Percentiles rank a stretch among this genome's conserved stretches.
Conservation (phyloP, 2,113 vertebrate genomes). For the Vulpes vulpes region DNA sequence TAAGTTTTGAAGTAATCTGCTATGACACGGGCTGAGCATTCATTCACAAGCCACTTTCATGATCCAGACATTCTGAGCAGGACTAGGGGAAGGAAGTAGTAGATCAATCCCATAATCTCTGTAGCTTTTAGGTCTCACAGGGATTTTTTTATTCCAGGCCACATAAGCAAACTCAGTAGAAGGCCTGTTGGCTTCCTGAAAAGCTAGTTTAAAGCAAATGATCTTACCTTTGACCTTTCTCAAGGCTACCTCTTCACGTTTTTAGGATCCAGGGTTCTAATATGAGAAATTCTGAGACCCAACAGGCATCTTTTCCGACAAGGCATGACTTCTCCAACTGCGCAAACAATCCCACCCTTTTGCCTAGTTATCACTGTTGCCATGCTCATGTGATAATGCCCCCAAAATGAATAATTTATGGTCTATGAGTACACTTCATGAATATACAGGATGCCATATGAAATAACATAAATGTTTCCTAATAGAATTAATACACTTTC, state of each 20-base stretch:
- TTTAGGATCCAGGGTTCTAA: not conserved
- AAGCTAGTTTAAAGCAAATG: not conserved
- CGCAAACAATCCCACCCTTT: not conserved
- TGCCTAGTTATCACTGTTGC: not conserved
- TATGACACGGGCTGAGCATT: not conserved
- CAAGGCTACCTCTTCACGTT: not conserved
- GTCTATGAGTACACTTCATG: slow-evolving; percentile 73
- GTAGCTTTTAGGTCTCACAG: not conserved
- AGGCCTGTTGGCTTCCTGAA: not conserved
- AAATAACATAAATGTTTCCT: slow-evolving; percentile 81
- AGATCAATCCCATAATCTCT: not conserved
- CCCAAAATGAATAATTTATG: slow-evolving; percentile 71
- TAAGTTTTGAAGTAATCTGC: not conserved
- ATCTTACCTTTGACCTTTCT: not conserved
- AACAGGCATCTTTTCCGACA: not conserved
- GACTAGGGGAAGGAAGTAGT: not conserved
- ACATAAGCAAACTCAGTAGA: not conserved
- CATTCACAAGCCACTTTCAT: not conserved
- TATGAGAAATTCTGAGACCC: not conserved
- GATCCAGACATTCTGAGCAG: not conserved
- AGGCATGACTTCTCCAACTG: not conserved
- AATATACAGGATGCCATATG: slow-evolving; percentile 77
- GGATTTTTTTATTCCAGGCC: not conserved
- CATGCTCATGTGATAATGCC: slow-evolving; percentile 8
- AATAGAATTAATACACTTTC: slow-evolving; percentile 76